These are phyloP conservation scores for Hecatera dysodea DNA, from an alignment of 2,888 invertebrate species.

Conservation along the genomic window DNA sequence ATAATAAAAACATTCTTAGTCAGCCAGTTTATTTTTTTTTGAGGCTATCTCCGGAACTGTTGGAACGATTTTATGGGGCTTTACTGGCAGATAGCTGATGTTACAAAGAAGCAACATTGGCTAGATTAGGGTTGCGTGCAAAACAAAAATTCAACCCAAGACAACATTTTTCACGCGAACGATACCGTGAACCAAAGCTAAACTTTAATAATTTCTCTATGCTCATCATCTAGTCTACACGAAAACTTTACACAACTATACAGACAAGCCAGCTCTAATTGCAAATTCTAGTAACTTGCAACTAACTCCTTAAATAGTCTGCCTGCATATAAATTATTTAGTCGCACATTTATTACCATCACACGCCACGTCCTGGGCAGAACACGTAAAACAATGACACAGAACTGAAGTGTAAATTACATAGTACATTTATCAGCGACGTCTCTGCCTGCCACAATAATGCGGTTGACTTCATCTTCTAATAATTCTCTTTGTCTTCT, in stretches of 20 bases:
- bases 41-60: no score
- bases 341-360: conserved; percentile 65
- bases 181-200: no score
- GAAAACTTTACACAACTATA: neutral
- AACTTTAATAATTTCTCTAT: neutral
- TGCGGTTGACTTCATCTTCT: conserved; percentile 90
- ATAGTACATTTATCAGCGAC: conserved; percentile 84
- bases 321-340: conserved; percentile 56
- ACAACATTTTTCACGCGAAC: no score
- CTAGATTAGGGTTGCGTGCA: no score
- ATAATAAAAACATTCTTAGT: no score
- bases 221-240: neutral
- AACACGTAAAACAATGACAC: conserved; percentile 71
- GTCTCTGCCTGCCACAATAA: conserved; percentile 86
- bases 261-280: conserved; percentile 20
- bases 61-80: no score
- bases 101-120: no score
- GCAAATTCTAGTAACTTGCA: conserved; percentile 37
- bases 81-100: no score
- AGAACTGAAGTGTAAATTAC: conserved; percentile 88
- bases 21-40: no score
- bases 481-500: conserved; percentile 90
- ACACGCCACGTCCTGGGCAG: conserved; percentile 59
- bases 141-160: no score
- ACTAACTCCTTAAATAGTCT: conserved; percentile 46